Base-by-base conservation (phyloP, 1,140 invertebrate species). In the Drosophila rhopaloa region DNA sequence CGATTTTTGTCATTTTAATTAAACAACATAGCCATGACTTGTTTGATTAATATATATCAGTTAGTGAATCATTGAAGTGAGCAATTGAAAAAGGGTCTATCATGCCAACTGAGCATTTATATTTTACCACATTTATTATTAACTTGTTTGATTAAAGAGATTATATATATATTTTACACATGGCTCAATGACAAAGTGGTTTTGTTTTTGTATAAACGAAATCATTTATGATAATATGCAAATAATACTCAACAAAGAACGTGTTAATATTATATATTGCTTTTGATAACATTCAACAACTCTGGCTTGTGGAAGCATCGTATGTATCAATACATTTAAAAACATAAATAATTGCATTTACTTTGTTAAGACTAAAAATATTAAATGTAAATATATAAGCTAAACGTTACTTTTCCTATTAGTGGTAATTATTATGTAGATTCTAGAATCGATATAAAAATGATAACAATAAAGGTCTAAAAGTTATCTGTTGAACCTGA, bases 11-110 rank as follows among this genome's bases (percentile, higher is more conserved):
- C 24, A 32, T 40, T n/a, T 48, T 48, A 29, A 48, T 48, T 48
- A 48, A 29, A 4, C 9, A 35, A 11, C 8, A 37, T 24, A 32
- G 7, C 10, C 9, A 14, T 7, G 50, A 37, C 10, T 16, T 43
- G 16, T 58, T 24, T 7, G 13, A 40, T 58, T 61, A 32, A 13
- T 41, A 27, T 14, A 5, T 24, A 60, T 24, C 54, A 19, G 4
- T 40, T 24, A 56, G n/a, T 60, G 60, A 62, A 14, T 59, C 60
- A 62, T 43, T 29, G 7, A 16, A 16, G 24, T 57, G 4, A 14
- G 38, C 60, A 59, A 43, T 43, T 62, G 54, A 59, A 60, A 59
- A 62, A 43, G 27, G 55, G 60, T 60, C 43, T 62, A 62, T 62
- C 60, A 62, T 62, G 60, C 60, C 38, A 32, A 35, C 13, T 24